Evolutionary conservation across 2,797 vertebrate genomes (phyloP).

Genomic region (Decapterus maruadsi): DNA sequence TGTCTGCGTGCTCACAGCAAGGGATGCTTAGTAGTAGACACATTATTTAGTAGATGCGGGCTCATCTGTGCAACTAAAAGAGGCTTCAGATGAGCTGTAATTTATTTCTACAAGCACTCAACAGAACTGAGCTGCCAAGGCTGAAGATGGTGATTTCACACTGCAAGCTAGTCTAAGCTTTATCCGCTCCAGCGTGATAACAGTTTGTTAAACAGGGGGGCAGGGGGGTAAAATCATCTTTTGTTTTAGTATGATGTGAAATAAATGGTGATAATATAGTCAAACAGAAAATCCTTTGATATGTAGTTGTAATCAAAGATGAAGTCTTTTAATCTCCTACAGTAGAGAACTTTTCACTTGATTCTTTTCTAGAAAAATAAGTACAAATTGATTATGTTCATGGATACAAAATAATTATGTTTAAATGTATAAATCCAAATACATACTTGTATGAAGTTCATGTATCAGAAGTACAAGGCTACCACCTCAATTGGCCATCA

Average conservation of each 20-base stretch:
- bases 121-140: constrained; percentile 73
- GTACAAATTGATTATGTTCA: constrained; percentile 86
- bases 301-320: constrained; percentile 69
- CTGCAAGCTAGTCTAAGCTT: constrained; percentile 61
- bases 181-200: constrained; percentile 60
- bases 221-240: constrained; percentile 63
- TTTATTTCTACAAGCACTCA: constrained; percentile 72
- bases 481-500: constrained; percentile 53
- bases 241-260: constrained; percentile 61
- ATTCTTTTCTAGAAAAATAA: constrained; percentile 86
- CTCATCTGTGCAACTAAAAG: constrained; percentile 63
- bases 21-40: constrained; percentile 50
- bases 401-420: constrained; percentile 86
- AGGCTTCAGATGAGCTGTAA: constrained; percentile 61
- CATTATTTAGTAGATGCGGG: constrained; percentile 47
- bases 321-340: constrained; percentile 46
- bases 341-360: constrained; percentile 47
- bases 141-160: constrained; percentile 66
- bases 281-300: constrained; percentile 75
- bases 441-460: constrained; percentile 67
- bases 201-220: constrained; percentile 58
- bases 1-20: constrained; percentile 46
- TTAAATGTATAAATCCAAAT: constrained; percentile 80
- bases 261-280: constrained; percentile 68
- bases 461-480: constrained; percentile 63